Evolutionary conservation across 1,140 invertebrate genomes (phyloP).

Genomic region (Zaprionus ornatus): DNA sequence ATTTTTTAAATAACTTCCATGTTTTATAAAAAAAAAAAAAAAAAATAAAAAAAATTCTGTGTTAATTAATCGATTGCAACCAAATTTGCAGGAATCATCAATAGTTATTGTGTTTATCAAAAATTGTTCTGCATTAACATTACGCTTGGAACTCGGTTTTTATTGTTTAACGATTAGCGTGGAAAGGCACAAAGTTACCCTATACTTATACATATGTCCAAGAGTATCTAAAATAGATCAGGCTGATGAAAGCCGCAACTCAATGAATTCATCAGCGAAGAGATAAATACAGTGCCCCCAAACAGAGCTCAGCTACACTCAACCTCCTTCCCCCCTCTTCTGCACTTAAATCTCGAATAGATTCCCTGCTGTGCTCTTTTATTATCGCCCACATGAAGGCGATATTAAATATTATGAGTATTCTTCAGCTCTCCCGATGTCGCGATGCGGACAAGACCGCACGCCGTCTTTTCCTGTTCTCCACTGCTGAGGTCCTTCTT

Average conservation of each 20-base stretch:
- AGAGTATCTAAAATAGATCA: not conserved
- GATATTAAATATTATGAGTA: constrained; percentile 25
- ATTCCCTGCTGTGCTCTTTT: not conserved
- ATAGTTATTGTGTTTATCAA: too few relatives aligned
- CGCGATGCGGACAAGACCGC: not conserved
- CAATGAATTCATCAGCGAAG: constrained; percentile 49
- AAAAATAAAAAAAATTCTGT: too few relatives aligned
- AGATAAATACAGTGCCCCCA: not conserved
- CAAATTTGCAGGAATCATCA: too few relatives aligned
- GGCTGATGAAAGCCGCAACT: constrained; percentile 14
- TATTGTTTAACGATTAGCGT: too few relatives aligned
- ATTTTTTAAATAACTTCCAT: too few relatives aligned
- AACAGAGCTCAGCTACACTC: not conserved
- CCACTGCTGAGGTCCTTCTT: not conserved
- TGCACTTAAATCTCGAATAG: not conserved
- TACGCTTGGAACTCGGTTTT: too few relatives aligned
- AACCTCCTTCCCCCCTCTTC: not conserved
- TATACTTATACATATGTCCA: too few relatives aligned
- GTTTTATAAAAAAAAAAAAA: too few relatives aligned
- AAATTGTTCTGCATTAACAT: too few relatives aligned
- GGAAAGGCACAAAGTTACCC: too few relatives aligned
- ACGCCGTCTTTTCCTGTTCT: not conserved
- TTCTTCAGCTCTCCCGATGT: constrained; percentile 18
- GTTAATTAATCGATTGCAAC: too few relatives aligned
- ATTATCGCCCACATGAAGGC: not conserved